phyloP scores from a whole-genome alignment of 2,888 invertebrate genomes.

The Scelioninae gen. 2 region DNA sequence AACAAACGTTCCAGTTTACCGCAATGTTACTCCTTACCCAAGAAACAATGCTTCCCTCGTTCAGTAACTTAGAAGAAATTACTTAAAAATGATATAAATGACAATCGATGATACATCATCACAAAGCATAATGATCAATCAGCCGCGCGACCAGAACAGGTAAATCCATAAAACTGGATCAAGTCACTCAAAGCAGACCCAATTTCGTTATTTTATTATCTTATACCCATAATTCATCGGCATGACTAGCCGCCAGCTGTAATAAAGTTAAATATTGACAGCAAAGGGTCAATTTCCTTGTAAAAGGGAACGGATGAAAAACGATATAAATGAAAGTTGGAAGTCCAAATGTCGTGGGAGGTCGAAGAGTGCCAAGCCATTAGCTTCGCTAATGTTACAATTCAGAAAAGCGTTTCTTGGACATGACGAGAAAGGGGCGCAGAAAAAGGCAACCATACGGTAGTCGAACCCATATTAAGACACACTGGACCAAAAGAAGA shows the following conservation, averaged over 20 bases:
- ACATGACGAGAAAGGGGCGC: constrained; percentile 5
- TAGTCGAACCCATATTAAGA: constrained; percentile 48
- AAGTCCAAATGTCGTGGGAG: constrained; percentile 38
- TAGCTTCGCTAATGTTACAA: constrained; percentile 46
- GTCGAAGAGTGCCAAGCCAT: constrained; percentile 47
- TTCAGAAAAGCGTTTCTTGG: constrained; percentile 16
- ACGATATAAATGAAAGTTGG: constrained; percentile 32
- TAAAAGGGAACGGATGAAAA: constrained; percentile 23
- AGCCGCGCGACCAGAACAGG: constrained; percentile 4
- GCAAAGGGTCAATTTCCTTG: background rate
- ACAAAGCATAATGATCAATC: background rate
- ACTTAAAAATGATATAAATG: constrained; percentile 1
- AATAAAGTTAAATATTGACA: constrained; percentile 41
- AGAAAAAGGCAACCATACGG: constrained; percentile 23
- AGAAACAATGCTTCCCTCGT: background rate
- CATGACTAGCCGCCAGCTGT: constrained; percentile 26
- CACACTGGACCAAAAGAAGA: constrained; percentile 25
- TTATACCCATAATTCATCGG: constrained; percentile 9
- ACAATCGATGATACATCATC: background rate
- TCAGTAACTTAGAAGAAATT: too few species aligned
- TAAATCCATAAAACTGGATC: constrained; percentile 25
- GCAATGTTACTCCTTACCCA: background rate
- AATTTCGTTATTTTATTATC: constrained; percentile 2
- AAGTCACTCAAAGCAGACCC: background rate
- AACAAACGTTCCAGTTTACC: background rate